These are phyloP conservation scores for Agonum fuliginosum DNA, from an alignment of 2,888 invertebrate species.

Conservation along the genomic window DNA sequence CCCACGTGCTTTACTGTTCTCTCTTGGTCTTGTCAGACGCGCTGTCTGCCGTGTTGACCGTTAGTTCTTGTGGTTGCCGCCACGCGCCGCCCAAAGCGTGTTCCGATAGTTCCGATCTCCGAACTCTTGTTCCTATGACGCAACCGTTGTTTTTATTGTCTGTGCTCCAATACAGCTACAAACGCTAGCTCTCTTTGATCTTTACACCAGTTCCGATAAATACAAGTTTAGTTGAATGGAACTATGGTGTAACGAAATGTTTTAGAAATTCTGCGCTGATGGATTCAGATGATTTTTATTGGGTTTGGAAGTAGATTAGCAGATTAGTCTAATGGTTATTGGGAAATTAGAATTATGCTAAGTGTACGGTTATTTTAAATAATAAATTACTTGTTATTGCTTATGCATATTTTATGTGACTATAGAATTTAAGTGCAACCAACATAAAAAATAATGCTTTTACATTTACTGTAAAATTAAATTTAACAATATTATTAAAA, in stretches of 20 bases:
- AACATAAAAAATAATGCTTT: too few species aligned
- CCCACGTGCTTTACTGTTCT: neutral
- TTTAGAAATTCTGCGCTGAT: neutral
- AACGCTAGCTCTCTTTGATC: constrained; percentile 9
- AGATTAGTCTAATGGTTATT: neutral
- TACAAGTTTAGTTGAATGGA: neutral
- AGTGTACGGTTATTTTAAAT: too few species aligned
- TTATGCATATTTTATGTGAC: too few species aligned
- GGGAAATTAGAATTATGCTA: neutral
- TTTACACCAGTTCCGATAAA: neutral
- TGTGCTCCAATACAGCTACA: constrained; percentile 3
- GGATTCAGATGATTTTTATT: neutral
- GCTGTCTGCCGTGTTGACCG: constrained; percentile 30
- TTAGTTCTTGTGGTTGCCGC: constrained; percentile 21
- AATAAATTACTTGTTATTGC: too few species aligned
- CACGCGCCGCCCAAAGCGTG: constrained; percentile 22
- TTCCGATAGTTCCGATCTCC: too few species aligned
- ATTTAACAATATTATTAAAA: too few species aligned
- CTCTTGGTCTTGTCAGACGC: constrained; percentile 2
- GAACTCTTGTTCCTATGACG: constrained; percentile 7
- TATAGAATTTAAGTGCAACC: too few species aligned
- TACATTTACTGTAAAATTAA: too few species aligned
- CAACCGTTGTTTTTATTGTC: constrained; percentile 26
- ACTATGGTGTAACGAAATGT: constrained; percentile 13
- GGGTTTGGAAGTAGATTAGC: neutral